Conservation (phyloP, 1,140 invertebrate species). For the Asbolus verrucosus region DNA sequence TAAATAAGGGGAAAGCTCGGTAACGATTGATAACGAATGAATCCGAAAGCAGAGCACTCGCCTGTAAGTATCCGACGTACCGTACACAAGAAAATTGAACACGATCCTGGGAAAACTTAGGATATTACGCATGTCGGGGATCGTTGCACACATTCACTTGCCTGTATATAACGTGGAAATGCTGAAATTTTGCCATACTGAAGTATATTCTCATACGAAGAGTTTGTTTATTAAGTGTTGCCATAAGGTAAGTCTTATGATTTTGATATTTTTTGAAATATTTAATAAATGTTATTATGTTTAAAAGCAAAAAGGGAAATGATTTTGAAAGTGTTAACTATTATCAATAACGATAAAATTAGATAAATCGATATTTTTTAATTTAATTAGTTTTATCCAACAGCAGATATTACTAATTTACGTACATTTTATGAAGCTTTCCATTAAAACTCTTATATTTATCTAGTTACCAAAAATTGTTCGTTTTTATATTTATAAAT, state of each 20-base stretch:
- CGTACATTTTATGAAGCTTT: too few relatives aligned
- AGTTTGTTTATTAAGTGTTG: conserved; percentile 9
- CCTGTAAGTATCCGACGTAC: conserved; percentile 1
- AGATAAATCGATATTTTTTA: too few relatives aligned
- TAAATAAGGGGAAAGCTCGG: conserved; percentile 24
- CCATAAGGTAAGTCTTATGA: conserved; percentile 35
- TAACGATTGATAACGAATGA: conserved; percentile 7
- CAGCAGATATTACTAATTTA: too few relatives aligned
- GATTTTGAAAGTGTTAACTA: too few relatives aligned
- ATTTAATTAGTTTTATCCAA: too few relatives aligned
- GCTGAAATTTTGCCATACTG: conserved; percentile 36
- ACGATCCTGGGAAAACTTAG: conserved; percentile 28
- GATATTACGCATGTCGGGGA: conserved; percentile 25
- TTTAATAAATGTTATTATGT: too few relatives aligned
- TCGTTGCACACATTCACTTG: conserved; percentile 2
- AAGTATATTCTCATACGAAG: conserved; percentile 39
- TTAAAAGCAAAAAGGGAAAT: too few relatives aligned
- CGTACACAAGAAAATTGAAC: neutral
- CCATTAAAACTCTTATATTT: too few relatives aligned
- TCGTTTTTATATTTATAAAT: too few relatives aligned
- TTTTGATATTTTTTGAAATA: too few relatives aligned
- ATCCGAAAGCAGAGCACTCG: neutral
- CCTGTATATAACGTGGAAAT: conserved; percentile 39
- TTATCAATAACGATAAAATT: too few relatives aligned
- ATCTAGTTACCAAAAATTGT: too few relatives aligned